Evolutionary conservation across 2,888 invertebrate species (phyloP).

Genomic region (Drosophila prostipennis): DNA sequence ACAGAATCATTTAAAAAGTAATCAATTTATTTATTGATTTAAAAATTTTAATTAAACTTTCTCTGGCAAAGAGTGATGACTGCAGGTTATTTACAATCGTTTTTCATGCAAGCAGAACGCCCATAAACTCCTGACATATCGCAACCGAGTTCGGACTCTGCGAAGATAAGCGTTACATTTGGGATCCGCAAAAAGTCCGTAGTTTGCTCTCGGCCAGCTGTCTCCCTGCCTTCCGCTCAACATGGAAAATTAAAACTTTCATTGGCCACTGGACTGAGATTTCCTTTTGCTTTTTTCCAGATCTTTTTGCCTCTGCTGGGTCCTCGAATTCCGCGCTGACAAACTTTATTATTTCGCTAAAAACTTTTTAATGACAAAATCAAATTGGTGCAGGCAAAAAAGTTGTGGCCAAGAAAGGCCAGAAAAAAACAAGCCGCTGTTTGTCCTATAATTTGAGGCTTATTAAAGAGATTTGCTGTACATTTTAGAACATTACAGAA

Average conservation of each 20-base stretch:
- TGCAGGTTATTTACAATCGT: slow-evolving; percentile 15
- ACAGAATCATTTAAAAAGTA: slow-evolving; percentile 20
- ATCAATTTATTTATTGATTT: slow-evolving; percentile 18
- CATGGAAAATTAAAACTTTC: slow-evolving; percentile 43
- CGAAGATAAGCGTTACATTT: slow-evolving; percentile 25
- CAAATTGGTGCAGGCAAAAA: slow-evolving; percentile 50
- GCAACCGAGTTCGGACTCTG: slow-evolving; percentile 5
- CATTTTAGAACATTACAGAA: slow-evolving; percentile 1
- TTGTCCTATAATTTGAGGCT: slow-evolving; percentile 45
- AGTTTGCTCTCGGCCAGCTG: slow-evolving; percentile 17
- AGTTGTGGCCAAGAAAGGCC: slow-evolving; percentile 27
- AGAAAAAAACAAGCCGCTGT: slow-evolving; percentile 9
- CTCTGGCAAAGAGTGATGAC: slow-evolving; percentile 17
- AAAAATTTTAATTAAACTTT: slow-evolving; percentile 26
- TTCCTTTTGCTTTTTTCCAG: slow-evolving; percentile 25
- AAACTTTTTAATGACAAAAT: slow-evolving; percentile 72
- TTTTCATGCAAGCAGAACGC: slow-evolving; percentile 9
- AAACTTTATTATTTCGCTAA: slow-evolving; percentile 61
- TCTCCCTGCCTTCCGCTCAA: neutral
- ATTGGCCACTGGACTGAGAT: slow-evolving; percentile 34
- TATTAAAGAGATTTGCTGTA: slow-evolving; percentile 28
- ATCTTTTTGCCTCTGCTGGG: slow-evolving; percentile 16
- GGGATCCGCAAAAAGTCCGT: slow-evolving; percentile 20
- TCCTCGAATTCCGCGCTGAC: slow-evolving; percentile 41
- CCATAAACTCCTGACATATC: slow-evolving; percentile 22